Conservation (phyloP, 2,113 vertebrate species). For the Sminthopsis crassicaudata region DNA sequence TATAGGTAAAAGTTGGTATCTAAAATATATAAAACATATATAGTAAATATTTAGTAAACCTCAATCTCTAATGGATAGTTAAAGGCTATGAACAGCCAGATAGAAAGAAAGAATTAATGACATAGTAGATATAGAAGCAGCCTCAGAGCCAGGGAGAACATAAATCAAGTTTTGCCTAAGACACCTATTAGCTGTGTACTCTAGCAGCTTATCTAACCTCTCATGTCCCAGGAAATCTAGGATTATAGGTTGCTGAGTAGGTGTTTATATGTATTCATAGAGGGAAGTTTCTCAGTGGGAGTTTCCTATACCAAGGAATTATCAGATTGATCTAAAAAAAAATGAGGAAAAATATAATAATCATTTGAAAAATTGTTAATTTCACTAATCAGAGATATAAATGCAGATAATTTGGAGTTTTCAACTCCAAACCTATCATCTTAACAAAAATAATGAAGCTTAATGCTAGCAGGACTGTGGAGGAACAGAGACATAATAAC, state of each 20-base stretch:
- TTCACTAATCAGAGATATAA: neutral
- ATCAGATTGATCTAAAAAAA: neutral
- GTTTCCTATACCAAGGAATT: neutral
- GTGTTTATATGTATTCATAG: neutral
- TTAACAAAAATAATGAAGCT: neutral
- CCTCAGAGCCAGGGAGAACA: neutral
- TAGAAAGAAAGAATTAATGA: neutral
- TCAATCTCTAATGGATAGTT: neutral
- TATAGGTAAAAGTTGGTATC: neutral
- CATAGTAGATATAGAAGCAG: neutral
- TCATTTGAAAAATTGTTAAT: neutral
- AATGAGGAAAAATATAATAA: neutral
- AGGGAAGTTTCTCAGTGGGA: neutral
- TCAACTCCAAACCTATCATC: neutral
- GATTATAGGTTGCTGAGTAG: neutral
- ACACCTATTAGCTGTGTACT: neutral
- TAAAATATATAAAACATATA: neutral
- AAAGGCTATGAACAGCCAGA: neutral
- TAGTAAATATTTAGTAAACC: neutral
- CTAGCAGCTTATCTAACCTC: neutral
- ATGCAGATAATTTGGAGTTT: neutral
- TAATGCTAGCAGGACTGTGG: neutral
- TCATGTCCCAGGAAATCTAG: neutral
- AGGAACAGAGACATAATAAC: neutral
- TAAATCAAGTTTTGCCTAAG: neutral